Percentiles rank a stretch among this genome's conserved stretches.
These are phyloP conservation scores for Theocolax elegans DNA, from an alignment of 1,140 invertebrate genomes.

Conservation along the genomic window DNA sequence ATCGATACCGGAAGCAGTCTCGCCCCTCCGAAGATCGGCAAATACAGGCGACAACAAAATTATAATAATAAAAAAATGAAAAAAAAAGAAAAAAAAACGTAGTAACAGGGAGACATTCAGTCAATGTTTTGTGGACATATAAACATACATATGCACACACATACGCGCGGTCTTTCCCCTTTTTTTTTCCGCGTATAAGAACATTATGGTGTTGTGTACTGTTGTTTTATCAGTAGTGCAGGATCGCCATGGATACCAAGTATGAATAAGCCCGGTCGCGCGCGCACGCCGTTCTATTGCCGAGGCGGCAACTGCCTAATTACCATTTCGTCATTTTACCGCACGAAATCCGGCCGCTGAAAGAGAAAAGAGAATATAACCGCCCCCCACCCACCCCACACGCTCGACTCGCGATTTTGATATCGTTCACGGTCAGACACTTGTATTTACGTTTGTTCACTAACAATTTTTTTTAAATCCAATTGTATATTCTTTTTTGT, in stretches of 20 bases:
- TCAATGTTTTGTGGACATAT: neutral
- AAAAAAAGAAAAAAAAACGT: no score
- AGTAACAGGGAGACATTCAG: no score
- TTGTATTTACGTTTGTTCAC: no score
- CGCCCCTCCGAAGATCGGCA: neutral
- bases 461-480: no score
- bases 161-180: constrained; percentile 53
- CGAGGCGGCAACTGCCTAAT: constrained; percentile 52
- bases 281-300: no score
- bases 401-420: no score
- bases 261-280: constrained; percentile 57
- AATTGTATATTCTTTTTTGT: no score
- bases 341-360: constrained; percentile 13
- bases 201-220: constrained; percentile 53
- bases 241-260: constrained; percentile 66
- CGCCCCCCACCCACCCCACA: no score
- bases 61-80: no score
- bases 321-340: constrained; percentile 61
- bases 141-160: no score
- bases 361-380: no score
- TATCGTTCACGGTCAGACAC: no score
- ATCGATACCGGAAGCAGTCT: neutral
- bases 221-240: constrained; percentile 68
- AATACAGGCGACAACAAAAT: neutral
- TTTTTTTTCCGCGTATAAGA: constrained; percentile 53